phyloP scores from a whole-genome alignment of 1,140 invertebrate genomes.

The Pachypeltis micranthus region DNA sequence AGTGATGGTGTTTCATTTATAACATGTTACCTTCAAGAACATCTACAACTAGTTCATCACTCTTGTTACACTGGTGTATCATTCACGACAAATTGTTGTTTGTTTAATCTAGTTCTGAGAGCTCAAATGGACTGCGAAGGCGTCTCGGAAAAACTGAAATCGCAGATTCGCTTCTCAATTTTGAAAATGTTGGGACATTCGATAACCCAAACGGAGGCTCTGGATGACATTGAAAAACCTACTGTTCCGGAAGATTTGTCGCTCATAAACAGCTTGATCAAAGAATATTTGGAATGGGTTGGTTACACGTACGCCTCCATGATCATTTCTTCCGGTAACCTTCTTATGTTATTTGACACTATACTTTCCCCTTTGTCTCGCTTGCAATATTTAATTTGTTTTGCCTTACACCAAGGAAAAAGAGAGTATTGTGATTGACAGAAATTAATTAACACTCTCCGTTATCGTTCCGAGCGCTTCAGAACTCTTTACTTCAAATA shows the following conservation, averaged over 20 bases:
- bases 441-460: not conserved
- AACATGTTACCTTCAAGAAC: too few species aligned
- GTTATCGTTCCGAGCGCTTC: not conserved
- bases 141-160: not conserved
- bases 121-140: slow-evolving; percentile 3
- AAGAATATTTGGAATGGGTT: slow-evolving; percentile 10
- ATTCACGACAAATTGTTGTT: not conserved
- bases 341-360: not conserved
- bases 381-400: not conserved
- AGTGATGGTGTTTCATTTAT: too few species aligned
- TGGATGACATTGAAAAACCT: not conserved
- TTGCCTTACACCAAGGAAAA: not conserved
- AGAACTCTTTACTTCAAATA: not conserved
- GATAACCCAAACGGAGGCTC: not conserved
- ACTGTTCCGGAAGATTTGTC: not conserved
- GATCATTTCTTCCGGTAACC: slow-evolving; percentile 6
- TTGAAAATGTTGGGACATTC: slow-evolving; percentile 3
- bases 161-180: not conserved
- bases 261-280: slow-evolving; percentile 11
- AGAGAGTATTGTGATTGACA: not conserved
- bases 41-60: too few species aligned
- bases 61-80: too few species aligned
- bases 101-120: not conserved
- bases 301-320: slow-evolving; percentile 9
- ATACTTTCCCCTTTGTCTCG: not conserved